Evolutionary conservation across 2,113 vertebrate species (phyloP).

Genomic region (Neogale vison): DNA sequence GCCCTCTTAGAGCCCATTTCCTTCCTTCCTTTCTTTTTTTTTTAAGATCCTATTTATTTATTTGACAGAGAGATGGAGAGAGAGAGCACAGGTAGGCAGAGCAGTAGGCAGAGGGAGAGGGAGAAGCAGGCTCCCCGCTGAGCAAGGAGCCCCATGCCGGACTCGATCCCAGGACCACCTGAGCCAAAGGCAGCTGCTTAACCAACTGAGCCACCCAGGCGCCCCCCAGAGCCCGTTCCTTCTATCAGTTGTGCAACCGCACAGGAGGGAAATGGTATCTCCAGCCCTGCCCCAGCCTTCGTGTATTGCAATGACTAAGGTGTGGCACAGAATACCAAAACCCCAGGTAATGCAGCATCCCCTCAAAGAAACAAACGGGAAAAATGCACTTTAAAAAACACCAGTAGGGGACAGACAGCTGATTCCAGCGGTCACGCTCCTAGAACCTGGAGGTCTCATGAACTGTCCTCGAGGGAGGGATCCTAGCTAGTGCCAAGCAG

Average conservation of each 20-base stretch:
- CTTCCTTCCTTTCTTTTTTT: no score
- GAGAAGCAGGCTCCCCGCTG: no score
- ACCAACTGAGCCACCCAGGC: no score
- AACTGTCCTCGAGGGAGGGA: not conserved
- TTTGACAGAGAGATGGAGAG: no score
- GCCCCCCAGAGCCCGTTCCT: not conserved
- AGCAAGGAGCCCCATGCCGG: no score
- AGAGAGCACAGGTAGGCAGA: no score
- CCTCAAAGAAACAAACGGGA: not conserved
- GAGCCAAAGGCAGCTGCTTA: no score
- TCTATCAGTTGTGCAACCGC: not conserved
- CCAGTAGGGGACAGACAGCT: not conserved
- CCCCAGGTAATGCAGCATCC: not conserved
- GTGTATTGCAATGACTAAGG: not conserved
- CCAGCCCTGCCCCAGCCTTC: not conserved
- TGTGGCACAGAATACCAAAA: not conserved
- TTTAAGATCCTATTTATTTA: not conserved
- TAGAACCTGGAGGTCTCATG: not conserved
- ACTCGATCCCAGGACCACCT: no score
- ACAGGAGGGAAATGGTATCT: not conserved
- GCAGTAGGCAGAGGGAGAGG: no score
- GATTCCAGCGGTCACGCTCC: not conserved
- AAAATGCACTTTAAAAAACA: not conserved
- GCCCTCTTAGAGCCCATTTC: not conserved
- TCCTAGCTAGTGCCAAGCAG: not conserved